These are phyloP conservation scores for Planiliza haematocheilus DNA, from an alignment of 2,113 vertebrate genomes.

Conservation along the genomic window DNA sequence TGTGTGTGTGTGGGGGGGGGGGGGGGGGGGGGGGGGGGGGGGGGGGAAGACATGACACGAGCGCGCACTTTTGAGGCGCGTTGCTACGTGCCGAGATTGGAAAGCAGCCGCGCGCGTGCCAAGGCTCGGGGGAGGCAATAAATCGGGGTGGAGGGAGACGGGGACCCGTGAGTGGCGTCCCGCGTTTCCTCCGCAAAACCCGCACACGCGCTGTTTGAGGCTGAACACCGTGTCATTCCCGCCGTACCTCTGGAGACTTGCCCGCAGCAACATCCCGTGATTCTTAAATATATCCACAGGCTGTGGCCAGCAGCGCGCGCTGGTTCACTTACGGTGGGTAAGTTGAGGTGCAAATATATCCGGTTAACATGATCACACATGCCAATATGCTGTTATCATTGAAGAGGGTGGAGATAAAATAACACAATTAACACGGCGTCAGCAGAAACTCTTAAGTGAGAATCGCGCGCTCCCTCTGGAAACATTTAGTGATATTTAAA, in stretches of 20 bases:
- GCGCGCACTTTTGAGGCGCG: conserved; percentile 50
- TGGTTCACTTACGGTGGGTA: no score
- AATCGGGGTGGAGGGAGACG: conserved; percentile 41
- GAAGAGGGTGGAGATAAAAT: conserved; percentile 1
- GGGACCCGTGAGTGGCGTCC: no score
- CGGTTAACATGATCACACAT: no score
- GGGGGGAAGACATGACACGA: no score
- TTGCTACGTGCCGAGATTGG: conserved; percentile 71
- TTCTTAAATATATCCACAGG: not conserved
- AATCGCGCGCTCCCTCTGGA: conserved; percentile 34
- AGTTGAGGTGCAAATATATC: no score
- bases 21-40: no score
- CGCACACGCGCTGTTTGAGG: conserved; percentile 6
- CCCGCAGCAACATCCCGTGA: not conserved
- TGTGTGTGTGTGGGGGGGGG: not conserved
- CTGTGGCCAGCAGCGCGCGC: not conserved
- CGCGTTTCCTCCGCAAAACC: not conserved
- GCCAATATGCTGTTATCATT: no score
- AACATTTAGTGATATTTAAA: conserved; percentile 49
- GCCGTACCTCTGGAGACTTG: conserved; percentile 22
- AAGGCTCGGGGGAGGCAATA: conserved; percentile 36
- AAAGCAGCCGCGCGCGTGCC: conserved; percentile 61
- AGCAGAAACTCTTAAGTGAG: not conserved
- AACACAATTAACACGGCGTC: conserved; percentile 4
- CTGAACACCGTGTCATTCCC: conserved; percentile 35